Evolutionary conservation across 2,797 vertebrate species (phyloP).

Genomic region (Typhlichthys subterraneus): DNA sequence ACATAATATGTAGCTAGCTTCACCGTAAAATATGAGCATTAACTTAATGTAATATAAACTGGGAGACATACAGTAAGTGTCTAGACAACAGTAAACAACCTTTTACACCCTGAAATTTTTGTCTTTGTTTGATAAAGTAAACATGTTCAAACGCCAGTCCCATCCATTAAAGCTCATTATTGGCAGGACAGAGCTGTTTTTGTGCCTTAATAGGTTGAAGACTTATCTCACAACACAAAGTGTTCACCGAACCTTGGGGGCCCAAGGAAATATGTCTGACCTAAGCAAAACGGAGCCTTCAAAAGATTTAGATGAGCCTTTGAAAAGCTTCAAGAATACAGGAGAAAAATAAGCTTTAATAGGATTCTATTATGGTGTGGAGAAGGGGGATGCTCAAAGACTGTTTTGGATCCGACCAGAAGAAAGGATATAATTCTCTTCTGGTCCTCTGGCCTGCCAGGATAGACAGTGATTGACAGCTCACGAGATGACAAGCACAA

Average conservation of each 20-base stretch:
- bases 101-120: constrained; percentile 12
- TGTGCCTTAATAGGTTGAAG: constrained; percentile 35
- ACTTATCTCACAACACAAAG: constrained; percentile 53
- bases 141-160: constrained; percentile 31
- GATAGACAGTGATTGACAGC: constrained; percentile 66
- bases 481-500: constrained; percentile 54
- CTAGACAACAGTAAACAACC: constrained; percentile 25
- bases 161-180: constrained; percentile 31
- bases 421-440: constrained; percentile 49
- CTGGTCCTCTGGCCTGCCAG: constrained; percentile 38
- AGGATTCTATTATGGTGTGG: constrained; percentile 35
- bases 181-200: constrained; percentile 35
- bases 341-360: constrained; percentile 47
- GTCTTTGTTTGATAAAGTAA: constrained; percentile 17
- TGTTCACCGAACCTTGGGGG: constrained; percentile 43
- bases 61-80: neutral
- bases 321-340: constrained; percentile 46
- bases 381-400: constrained; percentile 41
- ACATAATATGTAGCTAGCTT: too few relatives aligned
- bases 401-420: constrained; percentile 32
- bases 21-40: too few relatives aligned
- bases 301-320: constrained; percentile 53
- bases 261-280: constrained; percentile 51
- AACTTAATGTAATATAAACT: constrained; percentile 4
- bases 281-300: constrained; percentile 56